Conservation (phyloP, 2,888 invertebrate genomes). For the Drosophila kanekoi region DNA sequence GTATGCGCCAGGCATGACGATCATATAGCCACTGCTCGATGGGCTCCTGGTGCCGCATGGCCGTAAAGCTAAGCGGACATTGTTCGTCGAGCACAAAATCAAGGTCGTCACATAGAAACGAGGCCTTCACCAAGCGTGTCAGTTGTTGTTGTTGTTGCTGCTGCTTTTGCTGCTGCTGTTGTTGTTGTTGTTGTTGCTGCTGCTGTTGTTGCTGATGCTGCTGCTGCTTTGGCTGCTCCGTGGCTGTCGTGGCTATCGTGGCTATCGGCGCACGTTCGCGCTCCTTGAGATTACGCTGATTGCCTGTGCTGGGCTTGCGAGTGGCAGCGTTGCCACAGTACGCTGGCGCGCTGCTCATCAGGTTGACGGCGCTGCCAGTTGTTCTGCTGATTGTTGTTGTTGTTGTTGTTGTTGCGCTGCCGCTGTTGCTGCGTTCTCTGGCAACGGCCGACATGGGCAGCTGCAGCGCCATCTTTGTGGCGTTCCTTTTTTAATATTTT, state of each 20-base stretch:
- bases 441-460: conserved; percentile 28
- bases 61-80: conserved; percentile 79
- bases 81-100: conserved; percentile 21
- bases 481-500: not conserved
- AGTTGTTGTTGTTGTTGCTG: not conserved
- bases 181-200: conserved; percentile 2
- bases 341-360: not conserved
- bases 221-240: conserved; percentile 4
- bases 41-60: conserved; percentile 88
- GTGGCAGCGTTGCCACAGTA: too few species aligned
- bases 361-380: conserved; percentile 20
- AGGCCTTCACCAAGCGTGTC: not conserved
- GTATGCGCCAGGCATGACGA: conserved; percentile 95
- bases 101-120: too few species aligned
- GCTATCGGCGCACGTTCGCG: conserved; percentile 9
- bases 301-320: not conserved
- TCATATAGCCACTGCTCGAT: conserved; percentile 89
- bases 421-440: conserved; percentile 29
- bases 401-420: conserved; percentile 21
- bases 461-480: conserved; percentile 51
- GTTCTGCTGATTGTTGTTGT: conserved; percentile 20
- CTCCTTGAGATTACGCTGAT: conserved; percentile 14
- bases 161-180: conserved; percentile 9
- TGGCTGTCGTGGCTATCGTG: conserved; percentile 4
- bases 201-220: conserved; percentile 7